Base-by-base conservation (phyloP, 2,113 vertebrate species). In the Tringa solitaria region DNA sequence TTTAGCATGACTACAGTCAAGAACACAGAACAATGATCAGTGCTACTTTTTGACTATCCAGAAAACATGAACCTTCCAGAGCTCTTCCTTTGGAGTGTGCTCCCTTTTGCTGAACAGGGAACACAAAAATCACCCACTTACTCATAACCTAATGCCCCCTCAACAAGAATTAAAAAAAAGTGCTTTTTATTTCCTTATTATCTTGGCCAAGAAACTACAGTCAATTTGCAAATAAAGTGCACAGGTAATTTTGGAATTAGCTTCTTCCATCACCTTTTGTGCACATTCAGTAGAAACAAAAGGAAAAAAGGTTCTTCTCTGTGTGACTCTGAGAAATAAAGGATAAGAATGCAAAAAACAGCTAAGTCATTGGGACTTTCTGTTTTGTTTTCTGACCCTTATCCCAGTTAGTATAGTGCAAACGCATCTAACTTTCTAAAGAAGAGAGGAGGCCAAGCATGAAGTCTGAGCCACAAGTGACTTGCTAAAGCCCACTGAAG, bases 71-170 rank as follows among this genome's bases (percentile, higher is more conserved):
- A 33, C 35, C 10, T 61, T 48, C 12, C 56, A 27, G 14, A 1
- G 10, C 37, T 43, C 45, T 46, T 26, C 30, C 46, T 10, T 3
- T 5, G 1, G 23, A 23, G 8, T 3, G 11, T 2, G n/a, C 53
- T 70, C 54, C 54, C 7, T 81, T 63, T 41, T 67, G 41, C 67
- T 86, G 26, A 35, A 54, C 1, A 9, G 32, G 35, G 63, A 37
- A 30, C 16, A 61, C 28, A 28, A 26, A 84, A 28, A 59, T 46
- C 46, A 91, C 26, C n/a, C 64, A 89, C 23, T 32, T 69, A 13
- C 37, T 74, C 39, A 39, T 8, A 35, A 51, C 6, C 48, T 56
- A 54, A 23, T 2, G 7, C 14, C 50, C 50, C 28, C 51, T 54
- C 63, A 86, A n/a, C 15, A 60, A 27, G 28, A 77, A 7, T 26